Evolutionary conservation across 2,888 invertebrate genomes (phyloP).

Genomic region (Dione vanillae): DNA sequence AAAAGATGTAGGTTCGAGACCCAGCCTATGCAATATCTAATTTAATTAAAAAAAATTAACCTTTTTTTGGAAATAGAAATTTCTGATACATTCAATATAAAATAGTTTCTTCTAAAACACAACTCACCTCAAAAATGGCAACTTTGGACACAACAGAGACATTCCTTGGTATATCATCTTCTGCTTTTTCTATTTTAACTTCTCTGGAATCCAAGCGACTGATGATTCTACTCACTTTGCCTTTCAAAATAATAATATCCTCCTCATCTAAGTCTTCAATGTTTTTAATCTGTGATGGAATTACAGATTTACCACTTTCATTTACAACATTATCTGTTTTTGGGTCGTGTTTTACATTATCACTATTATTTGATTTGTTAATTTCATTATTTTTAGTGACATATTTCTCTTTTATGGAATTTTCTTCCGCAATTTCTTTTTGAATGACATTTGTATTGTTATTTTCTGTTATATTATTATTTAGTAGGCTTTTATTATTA

Average conservation of each 20-base stretch:
- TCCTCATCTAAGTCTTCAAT: slow-evolving; percentile 45
- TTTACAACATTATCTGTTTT: slow-evolving; percentile 7
- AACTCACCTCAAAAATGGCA: slow-evolving; percentile 74
- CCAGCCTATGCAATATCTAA: too few species aligned
- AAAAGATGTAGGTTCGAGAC: too few species aligned
- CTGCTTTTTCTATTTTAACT: slow-evolving; percentile 43
- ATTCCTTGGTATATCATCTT: slow-evolving; percentile 58
- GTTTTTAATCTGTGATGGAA: slow-evolving; percentile 32
- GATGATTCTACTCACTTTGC: slow-evolving; percentile 63
- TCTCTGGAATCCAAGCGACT: slow-evolving; percentile 52
- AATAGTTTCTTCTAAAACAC: background rate
- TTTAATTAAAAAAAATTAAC: too few species aligned
- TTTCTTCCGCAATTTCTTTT: background rate
- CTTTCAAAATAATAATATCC: slow-evolving; percentile 57
- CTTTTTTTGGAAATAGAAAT: too few species aligned
- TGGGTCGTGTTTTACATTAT: background rate
- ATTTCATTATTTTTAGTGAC: background rate
- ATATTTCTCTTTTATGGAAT: background rate
- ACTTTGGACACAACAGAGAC: slow-evolving; percentile 68
- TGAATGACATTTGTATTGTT: background rate
- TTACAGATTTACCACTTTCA: slow-evolving; percentile 2
- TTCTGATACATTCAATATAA: too few species aligned
- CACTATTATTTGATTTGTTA: background rate
- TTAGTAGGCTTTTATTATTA: background rate
- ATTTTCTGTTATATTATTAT: background rate